These are phyloP conservation scores for Oryzias sinensis DNA, from an alignment of 2,797 vertebrate species.

Conservation along the genomic window DNA sequence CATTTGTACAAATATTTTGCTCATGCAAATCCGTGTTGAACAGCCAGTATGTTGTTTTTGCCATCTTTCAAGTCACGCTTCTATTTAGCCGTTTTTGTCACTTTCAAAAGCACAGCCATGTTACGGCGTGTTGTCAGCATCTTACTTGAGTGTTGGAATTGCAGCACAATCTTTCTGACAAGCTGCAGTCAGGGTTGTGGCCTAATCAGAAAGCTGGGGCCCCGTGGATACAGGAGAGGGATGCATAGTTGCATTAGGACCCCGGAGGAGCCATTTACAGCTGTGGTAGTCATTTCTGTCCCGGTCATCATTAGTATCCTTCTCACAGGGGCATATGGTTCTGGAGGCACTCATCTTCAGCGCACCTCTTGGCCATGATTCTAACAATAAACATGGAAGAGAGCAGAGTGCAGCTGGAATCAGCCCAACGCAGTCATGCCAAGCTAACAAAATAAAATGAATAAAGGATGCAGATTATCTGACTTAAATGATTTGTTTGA, in stretches of 20 bases:
- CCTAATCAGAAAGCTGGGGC: conserved; percentile 41
- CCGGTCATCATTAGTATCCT: conserved; percentile 64
- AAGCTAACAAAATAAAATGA: conserved; percentile 2
- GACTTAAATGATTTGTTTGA: background rate
- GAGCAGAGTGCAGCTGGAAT: conserved; percentile 15
- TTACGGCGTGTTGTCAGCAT: conserved; percentile 25
- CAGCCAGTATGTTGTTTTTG: conserved; percentile 15
- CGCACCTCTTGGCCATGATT: conserved; percentile 36
- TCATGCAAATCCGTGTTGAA: background rate
- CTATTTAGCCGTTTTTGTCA: conserved; percentile 15
- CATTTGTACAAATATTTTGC: conserved; percentile 1
- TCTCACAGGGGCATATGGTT: conserved; percentile 60
- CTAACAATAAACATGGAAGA: conserved; percentile 29
- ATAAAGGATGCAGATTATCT: background rate
- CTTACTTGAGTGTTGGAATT: conserved; percentile 13
- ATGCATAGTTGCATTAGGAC: conserved; percentile 43
- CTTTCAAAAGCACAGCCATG: conserved; percentile 9
- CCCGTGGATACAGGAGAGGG: conserved; percentile 17
- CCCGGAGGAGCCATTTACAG: conserved; percentile 50
- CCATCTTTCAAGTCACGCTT: conserved; percentile 10
- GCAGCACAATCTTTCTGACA: conserved; percentile 26
- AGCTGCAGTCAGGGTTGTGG: conserved; percentile 30
- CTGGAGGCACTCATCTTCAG: conserved; percentile 46
- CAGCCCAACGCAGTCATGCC: background rate
- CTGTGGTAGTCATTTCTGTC: conserved; percentile 52